phyloP scores from a whole-genome alignment of 2,113 vertebrate species.

The Mastomys coucha region DNA sequence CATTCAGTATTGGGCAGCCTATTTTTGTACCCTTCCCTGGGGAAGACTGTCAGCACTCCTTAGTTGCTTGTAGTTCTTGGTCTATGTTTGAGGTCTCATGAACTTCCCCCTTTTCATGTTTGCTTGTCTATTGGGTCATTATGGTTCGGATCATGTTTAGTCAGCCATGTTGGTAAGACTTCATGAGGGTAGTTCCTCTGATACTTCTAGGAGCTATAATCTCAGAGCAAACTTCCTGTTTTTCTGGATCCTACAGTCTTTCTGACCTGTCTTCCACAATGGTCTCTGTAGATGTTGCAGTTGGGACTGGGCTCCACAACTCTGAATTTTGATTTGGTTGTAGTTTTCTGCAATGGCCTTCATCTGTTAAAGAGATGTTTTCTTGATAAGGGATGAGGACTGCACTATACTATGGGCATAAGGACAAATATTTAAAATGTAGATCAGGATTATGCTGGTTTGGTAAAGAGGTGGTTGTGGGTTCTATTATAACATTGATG shows the following conservation, averaged over 20 bases:
- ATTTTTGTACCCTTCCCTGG: neutral
- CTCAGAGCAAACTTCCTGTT: neutral
- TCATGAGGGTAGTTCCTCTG: neutral
- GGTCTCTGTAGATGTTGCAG: neutral
- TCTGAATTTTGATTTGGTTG: neutral
- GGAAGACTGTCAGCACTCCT: neutral
- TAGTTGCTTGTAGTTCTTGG: neutral
- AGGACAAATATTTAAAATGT: neutral
- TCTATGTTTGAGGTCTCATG: neutral
- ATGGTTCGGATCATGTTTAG: neutral
- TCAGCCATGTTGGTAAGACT: neutral
- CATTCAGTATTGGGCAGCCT: neutral
- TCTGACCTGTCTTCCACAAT: neutral
- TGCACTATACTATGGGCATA: neutral
- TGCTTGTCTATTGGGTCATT: neutral
- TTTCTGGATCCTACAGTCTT: neutral
- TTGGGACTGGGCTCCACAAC: neutral
- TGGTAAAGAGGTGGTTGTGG: neutral
- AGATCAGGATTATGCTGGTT: neutral
- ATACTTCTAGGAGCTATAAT: neutral
- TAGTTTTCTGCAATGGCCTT: neutral
- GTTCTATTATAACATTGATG: neutral
- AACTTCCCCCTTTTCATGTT: neutral
- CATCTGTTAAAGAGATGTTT: neutral
- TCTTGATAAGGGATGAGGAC: neutral